Conservation (phyloP, 2,888 invertebrate genomes). For the Eupithecia dodoneata region DNA sequence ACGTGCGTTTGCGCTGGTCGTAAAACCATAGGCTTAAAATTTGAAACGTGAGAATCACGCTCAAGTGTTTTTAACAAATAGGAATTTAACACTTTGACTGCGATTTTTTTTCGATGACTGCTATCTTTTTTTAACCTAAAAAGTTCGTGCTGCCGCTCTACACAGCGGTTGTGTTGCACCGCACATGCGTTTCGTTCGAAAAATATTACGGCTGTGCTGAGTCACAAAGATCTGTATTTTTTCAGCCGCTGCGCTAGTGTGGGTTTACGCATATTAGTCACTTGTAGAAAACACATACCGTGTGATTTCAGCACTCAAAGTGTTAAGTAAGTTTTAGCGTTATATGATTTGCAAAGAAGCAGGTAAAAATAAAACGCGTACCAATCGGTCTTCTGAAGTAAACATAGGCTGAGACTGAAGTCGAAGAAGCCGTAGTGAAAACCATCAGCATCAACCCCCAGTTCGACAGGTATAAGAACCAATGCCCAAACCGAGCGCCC, state of each 20-base stretch:
- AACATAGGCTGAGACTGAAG: slow-evolving; percentile 63
- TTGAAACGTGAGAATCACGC: slow-evolving; percentile 9
- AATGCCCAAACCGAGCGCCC: slow-evolving; percentile 59
- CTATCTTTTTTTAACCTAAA: too few relatives aligned
- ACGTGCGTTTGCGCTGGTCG: slow-evolving; percentile 18
- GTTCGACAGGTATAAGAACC: slow-evolving; percentile 78
- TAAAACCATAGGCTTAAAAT: slow-evolving; percentile 20
- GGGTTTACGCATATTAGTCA: too few relatives aligned
- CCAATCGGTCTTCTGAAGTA: slow-evolving; percentile 64
- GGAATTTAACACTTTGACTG: too few relatives aligned
- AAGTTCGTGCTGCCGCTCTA: too few relatives aligned
- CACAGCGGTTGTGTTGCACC: too few relatives aligned
- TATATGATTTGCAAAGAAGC: slow-evolving; percentile 32
- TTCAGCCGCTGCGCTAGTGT: too few relatives aligned
- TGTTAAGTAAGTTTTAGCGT: slow-evolving; percentile 3
- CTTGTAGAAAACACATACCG: too few relatives aligned
- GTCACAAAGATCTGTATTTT: too few relatives aligned
- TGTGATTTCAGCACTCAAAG: too few relatives aligned
- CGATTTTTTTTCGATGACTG: too few relatives aligned
- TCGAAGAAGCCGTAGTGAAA: slow-evolving; percentile 60
- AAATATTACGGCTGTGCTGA: too few relatives aligned
- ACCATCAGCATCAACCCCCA: slow-evolving; percentile 72
- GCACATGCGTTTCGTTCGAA: too few relatives aligned
- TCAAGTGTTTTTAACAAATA: background rate
- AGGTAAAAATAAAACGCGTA: slow-evolving; percentile 49